phyloP scores from a whole-genome alignment of 2,888 invertebrate genomes.

The Sarcophaga caerulescens region DNA sequence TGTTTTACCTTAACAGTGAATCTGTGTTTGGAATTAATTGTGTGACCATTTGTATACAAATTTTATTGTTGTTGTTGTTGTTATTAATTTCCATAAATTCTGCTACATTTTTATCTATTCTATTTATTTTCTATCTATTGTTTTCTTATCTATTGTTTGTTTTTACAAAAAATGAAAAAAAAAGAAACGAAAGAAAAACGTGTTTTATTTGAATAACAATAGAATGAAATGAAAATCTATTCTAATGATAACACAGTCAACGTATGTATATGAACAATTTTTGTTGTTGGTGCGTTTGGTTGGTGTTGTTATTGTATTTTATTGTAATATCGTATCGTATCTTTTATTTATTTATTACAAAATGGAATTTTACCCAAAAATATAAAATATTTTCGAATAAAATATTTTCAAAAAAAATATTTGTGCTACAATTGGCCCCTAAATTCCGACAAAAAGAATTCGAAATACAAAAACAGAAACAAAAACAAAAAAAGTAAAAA shows the following conservation, averaged over 20 bases:
- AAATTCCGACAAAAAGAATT: too few species aligned
- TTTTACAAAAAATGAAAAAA: background rate
- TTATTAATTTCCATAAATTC: background rate
- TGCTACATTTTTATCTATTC: background rate
- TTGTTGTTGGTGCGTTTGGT: too few species aligned
- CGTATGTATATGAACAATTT: slow-evolving; percentile 6
- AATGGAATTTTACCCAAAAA: too few species aligned
- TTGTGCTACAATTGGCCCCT: too few species aligned
- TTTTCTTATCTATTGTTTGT: background rate
- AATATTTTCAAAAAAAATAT: too few species aligned
- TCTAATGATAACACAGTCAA: slow-evolving; percentile 8
- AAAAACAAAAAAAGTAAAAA: too few species aligned
- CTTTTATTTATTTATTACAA: background rate
- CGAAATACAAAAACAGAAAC: too few species aligned
- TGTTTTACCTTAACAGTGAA: too few species aligned
- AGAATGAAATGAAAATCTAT: background rate
- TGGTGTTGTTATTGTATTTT: too few species aligned
- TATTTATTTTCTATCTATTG: background rate
- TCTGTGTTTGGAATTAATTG: too few species aligned
- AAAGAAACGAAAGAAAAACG: background rate
- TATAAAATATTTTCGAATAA: too few species aligned
- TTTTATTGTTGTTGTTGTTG: background rate
- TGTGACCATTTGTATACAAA: background rate
- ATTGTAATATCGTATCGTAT: background rate
- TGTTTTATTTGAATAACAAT: too few species aligned